These are phyloP conservation scores for Plectrocnemia conspersa DNA, from an alignment of 1,140 invertebrate species.

Conservation along the genomic window DNA sequence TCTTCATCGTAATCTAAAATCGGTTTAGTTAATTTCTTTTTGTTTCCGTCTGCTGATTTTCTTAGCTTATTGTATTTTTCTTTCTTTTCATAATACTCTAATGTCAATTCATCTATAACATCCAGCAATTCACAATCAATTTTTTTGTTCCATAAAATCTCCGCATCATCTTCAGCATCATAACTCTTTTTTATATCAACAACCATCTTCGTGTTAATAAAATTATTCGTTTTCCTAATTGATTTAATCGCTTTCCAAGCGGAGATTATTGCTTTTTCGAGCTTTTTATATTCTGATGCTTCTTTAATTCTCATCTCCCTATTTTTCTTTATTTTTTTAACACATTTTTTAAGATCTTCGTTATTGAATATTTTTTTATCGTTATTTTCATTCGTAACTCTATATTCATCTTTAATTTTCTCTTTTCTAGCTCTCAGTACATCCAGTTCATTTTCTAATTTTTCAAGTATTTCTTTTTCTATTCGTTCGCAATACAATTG, in stretches of 20 bases:
- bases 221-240: conserved; percentile 21
- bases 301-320: conserved; percentile 18
- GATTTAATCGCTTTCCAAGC: conserved; percentile 29
- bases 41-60: conserved; percentile 1
- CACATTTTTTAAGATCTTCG: conserved; percentile 10
- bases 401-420: conserved; percentile 7
- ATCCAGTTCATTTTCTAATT: conserved; percentile 13
- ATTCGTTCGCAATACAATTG: conserved; percentile 15
- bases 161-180: conserved; percentile 17
- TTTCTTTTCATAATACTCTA: conserved; percentile 25
- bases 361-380: conserved; percentile 29
- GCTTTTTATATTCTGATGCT: conserved; percentile 10
- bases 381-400: conserved; percentile 13
- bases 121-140: conserved; percentile 26
- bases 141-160: conserved; percentile 25
- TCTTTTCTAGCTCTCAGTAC: conserved; percentile 16
- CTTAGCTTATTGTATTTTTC: conserved; percentile 19
- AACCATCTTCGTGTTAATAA: conserved; percentile 19
- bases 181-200: conserved; percentile 28
- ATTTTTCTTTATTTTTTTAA: conserved; percentile 15
- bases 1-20: conserved; percentile 27
- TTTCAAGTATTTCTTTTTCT: conserved; percentile 5
- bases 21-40: conserved; percentile 22
- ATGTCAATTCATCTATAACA: conserved; percentile 29
- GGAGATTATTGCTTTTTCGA: conserved; percentile 23